These are phyloP conservation scores for Atlantisia rogersi DNA, from an alignment of 2,113 vertebrate species.

Conservation along the genomic window DNA sequence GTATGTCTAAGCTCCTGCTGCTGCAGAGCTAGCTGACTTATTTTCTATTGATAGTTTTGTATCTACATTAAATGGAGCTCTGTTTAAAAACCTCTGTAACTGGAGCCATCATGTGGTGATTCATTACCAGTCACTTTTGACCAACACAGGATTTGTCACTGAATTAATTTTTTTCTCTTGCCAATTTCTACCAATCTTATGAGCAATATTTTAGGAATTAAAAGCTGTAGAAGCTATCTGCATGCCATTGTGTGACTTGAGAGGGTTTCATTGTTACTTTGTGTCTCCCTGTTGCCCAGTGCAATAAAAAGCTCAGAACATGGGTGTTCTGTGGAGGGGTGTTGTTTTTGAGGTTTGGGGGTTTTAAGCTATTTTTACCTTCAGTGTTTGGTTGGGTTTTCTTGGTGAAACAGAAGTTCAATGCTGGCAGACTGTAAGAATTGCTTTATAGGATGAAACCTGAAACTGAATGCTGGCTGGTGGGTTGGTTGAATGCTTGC, in stretches of 20 bases:
- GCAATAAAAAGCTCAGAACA: background rate
- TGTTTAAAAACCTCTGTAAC: background rate
- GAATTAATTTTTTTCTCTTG: background rate
- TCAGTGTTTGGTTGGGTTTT: background rate
- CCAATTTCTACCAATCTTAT: background rate
- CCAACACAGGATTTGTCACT: accelerated
- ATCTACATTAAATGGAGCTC: background rate
- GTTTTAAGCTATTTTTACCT: background rate
- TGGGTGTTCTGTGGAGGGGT: background rate
- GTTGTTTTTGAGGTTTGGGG: background rate
- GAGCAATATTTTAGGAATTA: background rate
- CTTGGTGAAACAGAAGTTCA: background rate
- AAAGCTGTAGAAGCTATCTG: background rate
- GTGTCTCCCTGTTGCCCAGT: background rate
- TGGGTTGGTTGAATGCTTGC: too few relatives aligned
- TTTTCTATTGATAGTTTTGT: background rate
- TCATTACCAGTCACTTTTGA: background rate
- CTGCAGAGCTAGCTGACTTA: background rate
- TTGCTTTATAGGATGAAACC: background rate
- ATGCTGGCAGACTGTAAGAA: background rate
- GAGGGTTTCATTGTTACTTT: background rate
- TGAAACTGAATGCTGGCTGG: background rate
- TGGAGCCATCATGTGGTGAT: background rate
- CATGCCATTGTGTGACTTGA: accelerated
- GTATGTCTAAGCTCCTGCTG: background rate